Evolutionary conservation across 2,113 vertebrate genomes (phyloP).

Genomic region (Pteruthius melanotis): DNA sequence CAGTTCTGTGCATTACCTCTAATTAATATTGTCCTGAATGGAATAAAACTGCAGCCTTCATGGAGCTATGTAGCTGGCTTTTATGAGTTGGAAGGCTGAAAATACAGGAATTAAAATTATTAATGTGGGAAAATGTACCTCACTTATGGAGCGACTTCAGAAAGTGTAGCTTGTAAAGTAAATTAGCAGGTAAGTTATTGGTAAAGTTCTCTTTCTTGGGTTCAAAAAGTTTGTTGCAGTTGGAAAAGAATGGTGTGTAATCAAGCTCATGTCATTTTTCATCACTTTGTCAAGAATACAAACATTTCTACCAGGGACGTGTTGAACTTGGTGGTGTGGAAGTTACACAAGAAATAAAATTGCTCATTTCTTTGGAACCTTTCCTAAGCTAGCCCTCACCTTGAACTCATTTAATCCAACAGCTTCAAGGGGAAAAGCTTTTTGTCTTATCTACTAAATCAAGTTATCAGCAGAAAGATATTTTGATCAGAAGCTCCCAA

Average conservation of each 20-base stretch:
- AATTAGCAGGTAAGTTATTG: neutral
- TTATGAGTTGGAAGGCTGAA: neutral
- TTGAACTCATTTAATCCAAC: conserved; percentile 7
- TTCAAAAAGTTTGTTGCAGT: neutral
- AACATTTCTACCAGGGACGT: neutral
- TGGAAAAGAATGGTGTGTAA: neutral
- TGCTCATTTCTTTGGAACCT: neutral
- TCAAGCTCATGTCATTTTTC: neutral
- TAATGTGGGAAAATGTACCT: neutral
- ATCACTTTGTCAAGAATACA: neutral
- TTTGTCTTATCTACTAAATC: conserved; percentile 22
- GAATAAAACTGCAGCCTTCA: neutral
- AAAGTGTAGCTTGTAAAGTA: neutral
- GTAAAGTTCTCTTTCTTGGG: neutral
- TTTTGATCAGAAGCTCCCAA: neutral
- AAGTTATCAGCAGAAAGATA: neutral
- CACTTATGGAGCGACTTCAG: neutral
- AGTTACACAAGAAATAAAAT: neutral
- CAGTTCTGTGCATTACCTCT: neutral
- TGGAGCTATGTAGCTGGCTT: neutral
- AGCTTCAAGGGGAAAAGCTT: conserved; percentile 8
- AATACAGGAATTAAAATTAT: neutral
- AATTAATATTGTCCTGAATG: neutral
- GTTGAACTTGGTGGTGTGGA: neutral
- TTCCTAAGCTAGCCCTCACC: neutral